Conservation (phyloP, 2,888 invertebrate species). For the Drosophila pseudotakahashii region DNA sequence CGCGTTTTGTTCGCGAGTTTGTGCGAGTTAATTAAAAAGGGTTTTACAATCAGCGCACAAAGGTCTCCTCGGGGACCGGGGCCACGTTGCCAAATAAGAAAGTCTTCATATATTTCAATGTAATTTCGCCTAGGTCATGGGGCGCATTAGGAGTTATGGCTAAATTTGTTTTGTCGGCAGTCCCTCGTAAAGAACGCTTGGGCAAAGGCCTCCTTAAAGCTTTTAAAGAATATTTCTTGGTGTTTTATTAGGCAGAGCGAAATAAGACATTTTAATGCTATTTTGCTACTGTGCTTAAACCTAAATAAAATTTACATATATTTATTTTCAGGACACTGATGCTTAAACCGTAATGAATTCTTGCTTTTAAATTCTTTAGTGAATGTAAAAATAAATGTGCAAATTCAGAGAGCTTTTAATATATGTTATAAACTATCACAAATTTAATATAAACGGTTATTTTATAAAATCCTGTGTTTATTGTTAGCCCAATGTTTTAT, state of each 20-base stretch:
- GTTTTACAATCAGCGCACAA: constrained; percentile 51
- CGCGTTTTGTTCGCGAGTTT: constrained; percentile 63
- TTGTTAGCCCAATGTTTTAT: neutral
- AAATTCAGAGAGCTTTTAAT: too few species aligned
- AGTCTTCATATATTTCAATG: constrained; percentile 49
- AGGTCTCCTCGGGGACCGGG: constrained; percentile 14
- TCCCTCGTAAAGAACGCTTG: constrained; percentile 18
- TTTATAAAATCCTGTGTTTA: too few species aligned
- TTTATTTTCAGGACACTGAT: neutral
- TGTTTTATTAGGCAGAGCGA: constrained; percentile 8
- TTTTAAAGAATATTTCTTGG: constrained; percentile 5
- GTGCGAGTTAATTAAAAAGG: constrained; percentile 75
- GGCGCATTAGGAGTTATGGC: constrained; percentile 44
- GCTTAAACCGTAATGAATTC: too few species aligned
- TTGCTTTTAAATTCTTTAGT: too few species aligned
- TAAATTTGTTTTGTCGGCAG: constrained; percentile 36
- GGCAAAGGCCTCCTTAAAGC: neutral
- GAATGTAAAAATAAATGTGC: too few species aligned
- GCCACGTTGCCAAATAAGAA: too few species aligned
- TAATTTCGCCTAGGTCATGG: constrained; percentile 41
- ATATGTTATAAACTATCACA: too few species aligned
- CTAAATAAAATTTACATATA: neutral
- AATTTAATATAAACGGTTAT: too few species aligned
- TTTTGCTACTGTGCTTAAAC: neutral
- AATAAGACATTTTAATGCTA: constrained; percentile 19